Evolutionary conservation across 2,797 vertebrate genomes (phyloP).

Genomic region (Cichlasoma orientale): DNA sequence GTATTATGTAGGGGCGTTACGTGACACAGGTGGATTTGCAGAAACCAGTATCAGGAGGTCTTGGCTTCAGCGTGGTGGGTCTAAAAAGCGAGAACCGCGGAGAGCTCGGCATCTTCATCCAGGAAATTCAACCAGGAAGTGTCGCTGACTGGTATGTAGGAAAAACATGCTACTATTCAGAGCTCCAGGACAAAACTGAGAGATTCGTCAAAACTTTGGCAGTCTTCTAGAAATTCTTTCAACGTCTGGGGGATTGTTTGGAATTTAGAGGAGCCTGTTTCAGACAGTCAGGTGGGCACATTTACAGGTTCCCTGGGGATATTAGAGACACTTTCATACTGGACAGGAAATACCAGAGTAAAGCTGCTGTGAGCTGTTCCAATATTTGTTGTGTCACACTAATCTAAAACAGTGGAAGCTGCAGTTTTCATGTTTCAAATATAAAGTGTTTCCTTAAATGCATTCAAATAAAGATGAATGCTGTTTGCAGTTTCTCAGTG

Average conservation of each 20-base stretch:
- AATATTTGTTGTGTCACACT: neutral
- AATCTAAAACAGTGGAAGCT: neutral
- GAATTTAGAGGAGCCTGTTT: neutral
- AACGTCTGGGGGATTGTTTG: neutral
- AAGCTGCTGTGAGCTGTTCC: neutral
- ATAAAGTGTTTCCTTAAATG: neutral
- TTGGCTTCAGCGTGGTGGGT: conserved; percentile 97
- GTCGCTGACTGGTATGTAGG: conserved; percentile 88
- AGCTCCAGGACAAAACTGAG: neutral
- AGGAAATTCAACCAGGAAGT: conserved; percentile 95
- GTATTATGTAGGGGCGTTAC: conserved; percentile 85
- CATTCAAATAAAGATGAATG: neutral
- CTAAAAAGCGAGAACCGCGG: conserved; percentile 94
- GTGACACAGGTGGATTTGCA: conserved; percentile 88
- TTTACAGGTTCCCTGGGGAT: conserved; percentile 1
- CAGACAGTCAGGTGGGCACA: neutral
- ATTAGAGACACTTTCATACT: neutral
- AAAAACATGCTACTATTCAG: neutral
- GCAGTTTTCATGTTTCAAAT: neutral
- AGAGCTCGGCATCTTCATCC: conserved; percentile 97
- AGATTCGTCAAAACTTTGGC: neutral
- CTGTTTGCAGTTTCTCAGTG: neutral
- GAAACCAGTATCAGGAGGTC: conserved; percentile 89
- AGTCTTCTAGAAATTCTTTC: neutral
- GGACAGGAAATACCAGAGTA: neutral